A percentile compares a stretch with the other conserved stretches of the same genome.
Evolutionary conservation across 2,888 invertebrate genomes (phyloP).

Genomic region (Cylindroiulus punctatus): DNA sequence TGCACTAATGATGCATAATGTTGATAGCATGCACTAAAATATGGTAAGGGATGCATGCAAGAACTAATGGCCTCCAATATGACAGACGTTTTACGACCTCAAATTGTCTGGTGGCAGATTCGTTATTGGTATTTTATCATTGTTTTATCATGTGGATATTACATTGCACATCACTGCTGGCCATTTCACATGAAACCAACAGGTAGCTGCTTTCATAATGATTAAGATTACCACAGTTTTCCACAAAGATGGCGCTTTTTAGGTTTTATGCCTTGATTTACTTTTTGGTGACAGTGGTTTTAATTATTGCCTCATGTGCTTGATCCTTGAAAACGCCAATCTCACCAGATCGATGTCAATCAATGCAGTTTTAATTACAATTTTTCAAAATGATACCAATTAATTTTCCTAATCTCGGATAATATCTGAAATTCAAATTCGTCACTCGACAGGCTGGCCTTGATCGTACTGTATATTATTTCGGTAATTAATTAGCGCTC

Average conservation of each 20-base stretch:
- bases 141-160: not conserved
- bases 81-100: not conserved
- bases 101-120: not conserved
- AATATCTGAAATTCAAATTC: slow-evolving; percentile 39
- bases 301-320: slow-evolving; percentile 20
- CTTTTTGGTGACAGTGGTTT: not conserved
- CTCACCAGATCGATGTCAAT: slow-evolving; percentile 42
- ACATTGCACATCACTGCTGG: not conserved
- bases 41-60: no score
- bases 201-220: not conserved
- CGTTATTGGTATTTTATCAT: not conserved
- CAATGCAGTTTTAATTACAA: slow-evolving; percentile 41
- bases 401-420: slow-evolving; percentile 15
- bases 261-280: not conserved
- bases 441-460: slow-evolving; percentile 28
- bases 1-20: no score
- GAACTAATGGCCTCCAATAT: not conserved
- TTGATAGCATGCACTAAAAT: no score
- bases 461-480: slow-evolving; percentile 28
- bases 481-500: slow-evolving; percentile 12
- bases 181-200: not conserved
- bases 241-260: not conserved
- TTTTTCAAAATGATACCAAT: slow-evolving; percentile 31
- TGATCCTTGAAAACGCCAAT: slow-evolving; percentile 26
- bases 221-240: no score